Base-by-base conservation (phyloP, 2,113 vertebrate species). In the Chaetura pelagica region DNA sequence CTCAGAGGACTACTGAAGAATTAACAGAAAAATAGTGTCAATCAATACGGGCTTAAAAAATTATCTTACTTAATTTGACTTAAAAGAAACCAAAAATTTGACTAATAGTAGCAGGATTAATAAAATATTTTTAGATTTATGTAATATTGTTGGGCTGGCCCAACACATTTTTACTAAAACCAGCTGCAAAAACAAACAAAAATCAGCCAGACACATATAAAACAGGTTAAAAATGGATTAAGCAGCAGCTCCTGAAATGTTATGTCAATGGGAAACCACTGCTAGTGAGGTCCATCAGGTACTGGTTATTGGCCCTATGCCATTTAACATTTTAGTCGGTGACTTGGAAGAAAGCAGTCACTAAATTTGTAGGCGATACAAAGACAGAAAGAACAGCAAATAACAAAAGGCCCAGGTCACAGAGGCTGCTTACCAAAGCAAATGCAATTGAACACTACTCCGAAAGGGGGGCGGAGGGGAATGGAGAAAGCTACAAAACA, bases 401-500 rank as follows among this genome's bases (percentile, higher is more conserved):
- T 44, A 94, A 87, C 76, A 92, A 75, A 80, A 77, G 30, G 80
- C 32, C 51, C 69, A 34, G 91, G 80, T 87, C 93, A 89, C 69
- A 79, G 35, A 84, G 74, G 57, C 66, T 94, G 87, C 77, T 92
- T 68, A 84, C 73, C 58, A 87, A 89, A 92, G 83, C 57, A 84
- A 79, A 87, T 11, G 69, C 62, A 87, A 87, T 75, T 94, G 90
- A 94, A 91, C 18, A 34, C 68, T 35, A 9, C 66, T 91, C 78
- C 0, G 4, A 77, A 86, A 76, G 23, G 16, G 12, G 7, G 34
- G 59, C 0, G 2, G 44, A 63, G 14, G 8, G 11, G 26, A 52
- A 54, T 3, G 17, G 10, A 84, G 59, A 92, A 79, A 84, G 46
- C 48, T 83, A 94, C 79, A 78, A 81, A 89, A 84, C 49, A 61